Conservation (phyloP, 2,797 vertebrate genomes). For the Poeciliopsis infans region DNA sequence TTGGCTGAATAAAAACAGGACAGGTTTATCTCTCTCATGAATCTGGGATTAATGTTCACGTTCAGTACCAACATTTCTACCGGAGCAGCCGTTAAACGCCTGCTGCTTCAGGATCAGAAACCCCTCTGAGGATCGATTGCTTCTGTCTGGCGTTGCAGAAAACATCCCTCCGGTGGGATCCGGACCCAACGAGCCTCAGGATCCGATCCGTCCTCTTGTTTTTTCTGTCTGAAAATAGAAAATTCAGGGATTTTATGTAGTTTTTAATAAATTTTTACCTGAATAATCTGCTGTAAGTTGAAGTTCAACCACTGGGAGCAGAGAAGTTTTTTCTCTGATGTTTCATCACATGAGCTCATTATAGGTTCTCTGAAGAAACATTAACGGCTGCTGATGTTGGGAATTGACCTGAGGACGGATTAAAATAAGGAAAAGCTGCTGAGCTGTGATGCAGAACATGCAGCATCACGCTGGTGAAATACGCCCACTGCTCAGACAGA, state of each 20-base stretch:
- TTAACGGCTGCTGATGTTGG: neutral
- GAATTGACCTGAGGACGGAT: neutral
- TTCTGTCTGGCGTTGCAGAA: neutral
- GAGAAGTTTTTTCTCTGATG: neutral
- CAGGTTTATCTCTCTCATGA: no score
- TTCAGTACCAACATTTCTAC: neutral
- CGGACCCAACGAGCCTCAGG: neutral
- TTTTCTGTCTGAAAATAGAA: neutral
- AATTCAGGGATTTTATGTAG: neutral
- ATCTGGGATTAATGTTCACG: neutral
- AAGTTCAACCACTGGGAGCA: neutral
- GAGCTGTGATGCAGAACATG: no score
- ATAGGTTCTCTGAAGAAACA: neutral
- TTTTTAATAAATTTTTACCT: neutral
- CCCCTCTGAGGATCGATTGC: neutral
- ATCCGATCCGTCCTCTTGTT: neutral
- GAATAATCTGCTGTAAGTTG: neutral
- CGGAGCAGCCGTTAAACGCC: neutral
- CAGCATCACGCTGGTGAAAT: no score
- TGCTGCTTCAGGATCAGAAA: neutral
- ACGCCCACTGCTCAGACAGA: no score
- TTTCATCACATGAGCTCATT: neutral
- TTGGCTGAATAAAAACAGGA: neutral
- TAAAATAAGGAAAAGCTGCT: no score
- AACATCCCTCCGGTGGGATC: neutral